phyloP scores from a whole-genome alignment of 2,888 invertebrate species.

The Coenonympha arcania region DNA sequence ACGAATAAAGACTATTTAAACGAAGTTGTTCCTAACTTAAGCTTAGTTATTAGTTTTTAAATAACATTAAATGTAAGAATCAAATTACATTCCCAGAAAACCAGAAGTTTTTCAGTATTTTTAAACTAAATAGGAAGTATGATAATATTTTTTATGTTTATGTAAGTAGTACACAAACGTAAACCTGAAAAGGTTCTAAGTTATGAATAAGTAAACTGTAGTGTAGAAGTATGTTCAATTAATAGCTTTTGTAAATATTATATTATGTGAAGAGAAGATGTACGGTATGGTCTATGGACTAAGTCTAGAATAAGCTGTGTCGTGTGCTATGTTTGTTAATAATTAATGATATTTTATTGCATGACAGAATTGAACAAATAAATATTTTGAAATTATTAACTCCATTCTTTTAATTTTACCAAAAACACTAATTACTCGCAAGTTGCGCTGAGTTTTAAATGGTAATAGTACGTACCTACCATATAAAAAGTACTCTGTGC shows the following conservation, averaged over 20 bases:
- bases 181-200: neutral
- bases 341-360: constrained; percentile 19
- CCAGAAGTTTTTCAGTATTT: neutral
- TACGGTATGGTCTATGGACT: no score
- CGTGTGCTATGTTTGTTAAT: constrained; percentile 1
- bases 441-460: neutral
- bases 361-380: constrained; percentile 19
- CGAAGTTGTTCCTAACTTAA: neutral
- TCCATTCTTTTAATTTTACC: neutral
- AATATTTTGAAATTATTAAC: constrained; percentile 1
- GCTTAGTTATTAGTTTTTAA: neutral
- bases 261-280: neutral
- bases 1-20: neutral
- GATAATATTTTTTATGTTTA: neutral
- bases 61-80: neutral
- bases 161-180: neutral
- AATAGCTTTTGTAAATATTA: constrained; percentile 14
- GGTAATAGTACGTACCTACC: no score
- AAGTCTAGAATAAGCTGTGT: constrained; percentile 12
- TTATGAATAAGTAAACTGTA: neutral
- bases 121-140: neutral
- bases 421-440: neutral
- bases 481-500: no score
- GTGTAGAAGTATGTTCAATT: neutral
- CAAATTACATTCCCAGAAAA: neutral